Percentiles rank a stretch among this genome's conserved stretches.
Evolutionary conservation across 35 echinoderm and acorn worm genomes (phyloP).

Genomic region (Patiria miniata): DNA sequence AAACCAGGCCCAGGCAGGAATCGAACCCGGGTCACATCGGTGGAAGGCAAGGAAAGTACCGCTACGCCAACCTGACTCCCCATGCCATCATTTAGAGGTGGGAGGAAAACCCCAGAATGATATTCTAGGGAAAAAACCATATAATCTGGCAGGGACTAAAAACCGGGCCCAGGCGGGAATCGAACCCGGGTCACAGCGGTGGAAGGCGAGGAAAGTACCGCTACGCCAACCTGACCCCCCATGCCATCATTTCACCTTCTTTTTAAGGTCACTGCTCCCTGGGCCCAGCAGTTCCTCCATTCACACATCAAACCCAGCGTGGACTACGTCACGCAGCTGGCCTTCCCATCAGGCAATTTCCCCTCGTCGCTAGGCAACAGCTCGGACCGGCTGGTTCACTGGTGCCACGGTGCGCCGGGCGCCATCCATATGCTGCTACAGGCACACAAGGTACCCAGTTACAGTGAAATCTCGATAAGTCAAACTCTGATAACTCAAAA

Average conservation of each 20-base stretch:
- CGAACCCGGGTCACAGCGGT: too few species aligned
- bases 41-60: too few species aligned
- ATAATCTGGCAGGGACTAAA: too few species aligned
- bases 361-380: conserved; percentile 91
- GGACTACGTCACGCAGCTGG: conserved; percentile 62
- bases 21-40: too few species aligned
- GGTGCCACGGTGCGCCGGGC: conserved; percentile 95
- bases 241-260: not conserved
- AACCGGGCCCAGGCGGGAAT: too few species aligned
- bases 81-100: too few species aligned
- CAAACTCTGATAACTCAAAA: not conserved
- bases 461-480: not conserved
- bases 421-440: conserved; percentile 82
- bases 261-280: conserved; percentile 36
- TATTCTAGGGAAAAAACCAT: too few species aligned
- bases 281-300: conserved; percentile 34
- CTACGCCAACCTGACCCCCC: too few species aligned
- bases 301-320: conserved; percentile 76
- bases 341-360: conserved; percentile 88
- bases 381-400: conserved; percentile 82
- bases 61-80: too few species aligned
- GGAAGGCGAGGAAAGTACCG: too few species aligned
- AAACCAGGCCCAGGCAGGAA: too few species aligned
- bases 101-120: too few species aligned
- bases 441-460: conserved; percentile 74